These are phyloP conservation scores for Habropoda laboriosa DNA, from an alignment of 1,140 invertebrate species.

Conservation along the genomic window DNA sequence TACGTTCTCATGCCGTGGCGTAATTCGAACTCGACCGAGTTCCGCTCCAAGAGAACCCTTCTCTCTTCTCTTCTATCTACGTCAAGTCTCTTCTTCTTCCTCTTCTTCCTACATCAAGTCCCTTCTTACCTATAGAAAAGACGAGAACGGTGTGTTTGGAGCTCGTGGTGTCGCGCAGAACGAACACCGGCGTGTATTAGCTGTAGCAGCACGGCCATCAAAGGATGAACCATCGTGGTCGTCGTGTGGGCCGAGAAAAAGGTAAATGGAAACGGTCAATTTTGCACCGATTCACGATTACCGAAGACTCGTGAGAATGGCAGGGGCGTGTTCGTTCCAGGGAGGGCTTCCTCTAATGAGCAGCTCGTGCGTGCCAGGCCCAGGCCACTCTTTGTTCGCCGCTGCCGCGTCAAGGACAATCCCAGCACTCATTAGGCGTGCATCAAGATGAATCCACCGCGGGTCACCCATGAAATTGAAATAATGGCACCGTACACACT, in stretches of 20 bases:
- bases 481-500: constrained; percentile 56
- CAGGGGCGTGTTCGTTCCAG: constrained; percentile 38
- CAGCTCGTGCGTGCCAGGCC: constrained; percentile 53
- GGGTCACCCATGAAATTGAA: constrained; percentile 68
- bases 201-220: no score
- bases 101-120: background rate
- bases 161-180: background rate
- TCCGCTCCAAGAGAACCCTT: background rate
- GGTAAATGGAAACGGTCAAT: constrained; percentile 51
- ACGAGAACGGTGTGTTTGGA: no score
- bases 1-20: constrained; percentile 7
- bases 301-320: constrained; percentile 50
- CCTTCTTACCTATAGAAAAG: no score
- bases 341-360: constrained; percentile 47
- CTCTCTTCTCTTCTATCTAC: no score
- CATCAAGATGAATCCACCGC: constrained; percentile 56
- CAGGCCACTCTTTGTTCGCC: constrained; percentile 43
- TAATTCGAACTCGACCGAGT: constrained; percentile 31
- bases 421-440: constrained; percentile 61
- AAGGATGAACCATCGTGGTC: background rate
- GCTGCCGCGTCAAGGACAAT: constrained; percentile 52
- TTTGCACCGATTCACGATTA: constrained; percentile 52
- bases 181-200: background rate
- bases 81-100: background rate
- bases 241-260: constrained; percentile 9